Evolutionary conservation across 1,140 invertebrate genomes (phyloP), one percentile per base, ranked within the genome.

Genomic region (Hetaerina americana): DNA sequence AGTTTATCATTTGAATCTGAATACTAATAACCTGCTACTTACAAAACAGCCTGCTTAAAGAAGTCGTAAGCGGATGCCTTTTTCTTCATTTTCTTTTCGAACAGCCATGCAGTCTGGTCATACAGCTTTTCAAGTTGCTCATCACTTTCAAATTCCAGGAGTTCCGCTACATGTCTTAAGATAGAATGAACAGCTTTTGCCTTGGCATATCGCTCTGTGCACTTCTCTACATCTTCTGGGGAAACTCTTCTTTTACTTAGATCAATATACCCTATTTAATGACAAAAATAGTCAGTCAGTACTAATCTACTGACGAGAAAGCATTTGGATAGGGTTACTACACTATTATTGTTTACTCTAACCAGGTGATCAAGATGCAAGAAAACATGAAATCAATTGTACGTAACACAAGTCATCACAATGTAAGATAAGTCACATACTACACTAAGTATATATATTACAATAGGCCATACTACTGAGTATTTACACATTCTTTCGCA

Each of bases 121-220:
- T 99, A 99, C 0, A 99, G 83, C 73, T 98, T 92, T 78, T 99
- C 97, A 40, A 99, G 81, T 79, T 99, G 91, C 75, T 94, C 91
- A 79, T 98, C 93, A 72, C 83, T 90, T 77, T 94, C 90, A 80
- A 95, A 99, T 73, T 92, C 89, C 5, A 99, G 83, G 31, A 99
- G 87, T 82, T 98, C 96, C 5, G 95, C 97, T 0, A 99, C 96
- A 81, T 99, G 97, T 74, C 97, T 87, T 24, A 99, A 83, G 79
- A 99, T 98, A 28, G 96, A 99, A 82, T 98, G 98, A 49, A 98
- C 96, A 68, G 96, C 95, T 85, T 99, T 99, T 0, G 96, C 97
- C 83, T 98, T 99, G 0, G 96, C 94, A 84, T 95, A 99, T 78
- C 97, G 89, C 80, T 99, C 97, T 79, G 96, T 98, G 82, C 97